Evolutionary conservation across 1,140 invertebrate species (phyloP).

Genomic region (Manduca sexta): DNA sequence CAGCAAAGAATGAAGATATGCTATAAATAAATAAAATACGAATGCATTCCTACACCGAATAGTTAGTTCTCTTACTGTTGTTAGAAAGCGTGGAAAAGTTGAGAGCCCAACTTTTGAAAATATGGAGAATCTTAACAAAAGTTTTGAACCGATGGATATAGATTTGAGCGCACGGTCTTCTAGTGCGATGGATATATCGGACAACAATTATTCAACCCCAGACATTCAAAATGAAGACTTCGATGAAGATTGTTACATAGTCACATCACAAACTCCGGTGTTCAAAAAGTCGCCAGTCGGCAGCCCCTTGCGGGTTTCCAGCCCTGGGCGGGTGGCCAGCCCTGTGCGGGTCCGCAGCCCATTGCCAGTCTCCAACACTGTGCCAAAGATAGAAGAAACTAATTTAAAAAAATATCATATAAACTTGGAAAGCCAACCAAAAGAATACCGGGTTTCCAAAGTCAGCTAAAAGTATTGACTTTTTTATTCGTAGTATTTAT

Average conservation of each 20-base stretch:
- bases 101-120: not conserved
- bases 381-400: not conserved
- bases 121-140: constrained; percentile 22
- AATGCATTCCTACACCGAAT: too few relatives aligned
- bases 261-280: too few relatives aligned
- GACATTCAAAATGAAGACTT: constrained; percentile 5
- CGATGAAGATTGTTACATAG: not conserved
- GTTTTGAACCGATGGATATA: constrained; percentile 60
- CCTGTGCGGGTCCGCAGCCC: not conserved
- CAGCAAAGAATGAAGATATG: too few relatives aligned
- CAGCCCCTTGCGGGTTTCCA: too few relatives aligned
- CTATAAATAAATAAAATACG: too few relatives aligned
- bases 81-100: too few relatives aligned
- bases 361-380: not conserved
- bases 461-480: constrained; percentile 2
- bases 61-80: too few relatives aligned
- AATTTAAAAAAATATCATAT: constrained; percentile 24
- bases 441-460: too few relatives aligned
- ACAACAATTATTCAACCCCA: constrained; percentile 10
- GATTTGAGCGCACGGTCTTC: constrained; percentile 49
- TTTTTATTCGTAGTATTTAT: constrained; percentile 13
- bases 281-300: too few relatives aligned
- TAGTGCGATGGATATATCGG: constrained; percentile 47
- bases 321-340: too few relatives aligned
- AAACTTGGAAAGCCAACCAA: constrained; percentile 13